Conservation (phyloP, 2,888 invertebrate genomes). For the Drosophila ezoana region DNA sequence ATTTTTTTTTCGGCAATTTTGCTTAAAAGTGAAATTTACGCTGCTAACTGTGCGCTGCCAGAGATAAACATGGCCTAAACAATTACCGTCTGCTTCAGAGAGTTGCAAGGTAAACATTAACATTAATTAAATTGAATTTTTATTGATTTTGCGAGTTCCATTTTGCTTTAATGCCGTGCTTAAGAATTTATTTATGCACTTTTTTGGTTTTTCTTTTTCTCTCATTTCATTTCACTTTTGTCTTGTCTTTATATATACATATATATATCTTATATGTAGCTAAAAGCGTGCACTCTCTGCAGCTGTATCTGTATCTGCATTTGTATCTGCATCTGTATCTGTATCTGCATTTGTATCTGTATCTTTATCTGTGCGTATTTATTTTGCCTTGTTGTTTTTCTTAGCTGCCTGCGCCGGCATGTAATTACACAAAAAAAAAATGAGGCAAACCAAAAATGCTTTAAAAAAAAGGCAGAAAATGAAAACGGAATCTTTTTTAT, state of each 20-base stretch:
- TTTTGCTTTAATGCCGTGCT: slow-evolving; percentile 42
- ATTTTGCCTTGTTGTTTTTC: slow-evolving; percentile 51
- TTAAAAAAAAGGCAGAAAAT: slow-evolving; percentile 32
- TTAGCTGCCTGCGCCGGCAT: slow-evolving; percentile 50
- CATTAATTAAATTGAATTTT: slow-evolving; percentile 52
- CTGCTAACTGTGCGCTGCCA: not conserved
- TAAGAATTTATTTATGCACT: slow-evolving; percentile 62
- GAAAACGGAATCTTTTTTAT: slow-evolving; percentile 63
- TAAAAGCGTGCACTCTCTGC: slow-evolving; percentile 2
- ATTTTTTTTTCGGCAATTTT: slow-evolving; percentile 27
- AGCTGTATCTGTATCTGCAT: slow-evolving; percentile 24
- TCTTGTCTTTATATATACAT: slow-evolving; percentile 26
- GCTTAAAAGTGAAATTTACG: slow-evolving; percentile 68
- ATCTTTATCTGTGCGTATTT: slow-evolving; percentile 75
- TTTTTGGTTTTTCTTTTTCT: slow-evolving; percentile 14
- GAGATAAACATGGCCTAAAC: slow-evolving; percentile 50
- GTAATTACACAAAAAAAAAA: slow-evolving; percentile 63
- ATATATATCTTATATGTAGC: not conserved
- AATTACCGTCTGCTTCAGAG: slow-evolving; percentile 32
- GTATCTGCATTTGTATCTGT: slow-evolving; percentile 28
- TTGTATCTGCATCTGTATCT: slow-evolving; percentile 59
- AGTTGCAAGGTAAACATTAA: slow-evolving; percentile 45
- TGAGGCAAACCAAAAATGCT: slow-evolving; percentile 13
- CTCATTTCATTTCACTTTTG: slow-evolving; percentile 46
- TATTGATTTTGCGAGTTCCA: slow-evolving; percentile 46